Evolutionary conservation across 2,888 invertebrate species (phyloP).

Genomic region (Acanthococcus lagerstroemiae): DNA sequence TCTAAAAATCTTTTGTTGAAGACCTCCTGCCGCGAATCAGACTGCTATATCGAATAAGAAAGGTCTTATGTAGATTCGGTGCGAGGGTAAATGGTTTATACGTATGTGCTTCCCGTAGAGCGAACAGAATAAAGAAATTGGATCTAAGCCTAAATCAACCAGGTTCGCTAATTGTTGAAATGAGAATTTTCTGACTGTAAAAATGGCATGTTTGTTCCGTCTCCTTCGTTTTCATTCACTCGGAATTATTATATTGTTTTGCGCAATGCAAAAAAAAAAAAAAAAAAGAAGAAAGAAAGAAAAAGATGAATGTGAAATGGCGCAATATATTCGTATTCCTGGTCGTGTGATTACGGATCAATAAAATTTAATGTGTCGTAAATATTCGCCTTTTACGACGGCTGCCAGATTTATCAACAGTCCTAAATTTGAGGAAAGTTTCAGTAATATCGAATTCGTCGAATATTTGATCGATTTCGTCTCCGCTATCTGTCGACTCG

Average conservation of each 20-base stretch:
- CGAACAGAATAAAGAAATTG: conserved; percentile 22
- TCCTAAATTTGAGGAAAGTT: too few species aligned
- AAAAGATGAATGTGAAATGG: too few species aligned
- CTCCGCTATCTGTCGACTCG: too few species aligned
- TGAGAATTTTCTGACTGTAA: neutral
- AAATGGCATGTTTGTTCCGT: neutral
- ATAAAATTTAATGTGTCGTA: too few species aligned
- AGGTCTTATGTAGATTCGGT: neutral
- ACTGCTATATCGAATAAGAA: neutral
- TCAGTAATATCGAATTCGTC: too few species aligned
- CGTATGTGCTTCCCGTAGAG: conserved; percentile 9
- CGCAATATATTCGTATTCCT: too few species aligned
- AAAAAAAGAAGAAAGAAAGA: too few species aligned
- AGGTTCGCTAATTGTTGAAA: conserved; percentile 21
- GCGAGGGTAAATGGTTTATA: conserved; percentile 1
- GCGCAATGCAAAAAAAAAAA: neutral
- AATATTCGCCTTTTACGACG: too few species aligned
- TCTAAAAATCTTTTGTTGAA: conserved; percentile 21
- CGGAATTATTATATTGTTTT: neutral
- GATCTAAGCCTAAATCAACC: conserved; percentile 24
- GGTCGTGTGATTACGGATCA: too few species aligned
- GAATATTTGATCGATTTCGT: too few species aligned
- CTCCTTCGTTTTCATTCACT: neutral
- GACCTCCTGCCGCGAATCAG: conserved; percentile 26
- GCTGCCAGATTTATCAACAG: too few species aligned